Evolutionary conservation across 2,113 vertebrate genomes (phyloP), one percentile per base, ranked within the genome.

Genomic region (Pterocles orientalis): DNA sequence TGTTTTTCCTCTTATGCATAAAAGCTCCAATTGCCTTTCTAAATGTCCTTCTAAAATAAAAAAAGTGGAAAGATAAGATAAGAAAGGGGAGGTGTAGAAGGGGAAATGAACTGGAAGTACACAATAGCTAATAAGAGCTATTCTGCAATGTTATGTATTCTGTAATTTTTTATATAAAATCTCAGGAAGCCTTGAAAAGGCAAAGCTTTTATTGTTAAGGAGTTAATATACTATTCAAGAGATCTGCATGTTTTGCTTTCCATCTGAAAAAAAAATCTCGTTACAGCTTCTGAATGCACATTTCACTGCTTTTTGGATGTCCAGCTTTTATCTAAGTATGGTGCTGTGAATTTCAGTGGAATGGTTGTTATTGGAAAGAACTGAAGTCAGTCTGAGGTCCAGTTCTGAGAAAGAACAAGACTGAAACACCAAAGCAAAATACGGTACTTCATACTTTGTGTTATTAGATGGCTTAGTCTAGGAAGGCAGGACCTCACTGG

Each of bases 91-190:
- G 19, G 5, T 90, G 36, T 88, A 48, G n/a, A 69, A 80, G 23
- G 58, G 53, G 41, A 95, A 92, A 91, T 73, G 9, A 94, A 71
- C 66, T 94, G 51, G 51, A 91, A 89, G 23, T 72, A 73, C 54
- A 82, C 71, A 87, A 61, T 69, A 91, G 36, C 13, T 76, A 89
- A 39, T 76, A 82, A 76, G 45, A 91, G 18, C n/a, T 90, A 60
- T 61, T 91, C 65, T 82, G 31, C 41, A 69, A 29, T 41, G 61
- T 82, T 91, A 69, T 45, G 15, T 43, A 53, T 93, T 92, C 89
- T 69, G 70, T 89, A 88, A 75, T 20, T 82, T 93, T 89, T 85
- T 77, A 31, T 64, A 47, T 57, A 31, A 85, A 72, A 87, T 79
- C 33, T 82, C 54, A 77, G 39, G 18, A 18, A 85, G 10, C 14